A percentile compares a stretch with the other conserved stretches of the same genome.
phyloP scores from a whole-genome alignment of 2,797 vertebrate genomes.

The Anableps anableps region DNA sequence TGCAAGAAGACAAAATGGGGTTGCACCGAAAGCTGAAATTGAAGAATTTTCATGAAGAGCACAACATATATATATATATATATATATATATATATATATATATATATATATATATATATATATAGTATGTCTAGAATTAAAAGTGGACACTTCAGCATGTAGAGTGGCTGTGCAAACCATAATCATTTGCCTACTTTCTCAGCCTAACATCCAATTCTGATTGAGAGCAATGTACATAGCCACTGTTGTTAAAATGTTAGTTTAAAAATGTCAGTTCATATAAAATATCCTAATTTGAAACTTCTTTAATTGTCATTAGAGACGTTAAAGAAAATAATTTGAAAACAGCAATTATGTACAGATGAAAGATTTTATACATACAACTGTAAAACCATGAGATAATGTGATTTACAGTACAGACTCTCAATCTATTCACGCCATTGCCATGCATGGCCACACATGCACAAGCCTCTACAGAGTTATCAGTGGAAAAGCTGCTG shows the following conservation, averaged over 20 bases:
- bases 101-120: no score
- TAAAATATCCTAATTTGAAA: background rate
- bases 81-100: background rate
- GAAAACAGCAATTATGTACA: slow-evolving; percentile 40
- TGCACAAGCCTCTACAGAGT: slow-evolving; percentile 14
- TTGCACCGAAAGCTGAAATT: slow-evolving; percentile 47
- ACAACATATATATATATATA: background rate
- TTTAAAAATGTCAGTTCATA: background rate
- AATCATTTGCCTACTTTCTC: background rate
- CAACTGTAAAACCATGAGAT: slow-evolving; percentile 23
- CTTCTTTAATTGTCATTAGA: background rate
- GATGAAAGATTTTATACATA: slow-evolving; percentile 22
- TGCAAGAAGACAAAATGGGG: slow-evolving; percentile 47
- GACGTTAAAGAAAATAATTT: background rate
- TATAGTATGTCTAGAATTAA: background rate
- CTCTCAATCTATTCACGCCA: slow-evolving; percentile 9
- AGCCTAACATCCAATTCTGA: background rate
- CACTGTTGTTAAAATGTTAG: background rate
- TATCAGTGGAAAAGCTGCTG: slow-evolving; percentile 47
- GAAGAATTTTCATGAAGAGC: slow-evolving; percentile 78
- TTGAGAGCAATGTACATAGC: background rate
- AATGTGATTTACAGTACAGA: slow-evolving; percentile 20
- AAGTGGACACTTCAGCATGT: background rate
- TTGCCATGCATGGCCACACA: slow-evolving; percentile 5
- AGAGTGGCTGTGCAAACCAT: background rate